A percentile compares a stretch with the other conserved stretches of the same genome.
phyloP scores from a whole-genome alignment of 2,888 invertebrate species.

The Lasius platythorax region DNA sequence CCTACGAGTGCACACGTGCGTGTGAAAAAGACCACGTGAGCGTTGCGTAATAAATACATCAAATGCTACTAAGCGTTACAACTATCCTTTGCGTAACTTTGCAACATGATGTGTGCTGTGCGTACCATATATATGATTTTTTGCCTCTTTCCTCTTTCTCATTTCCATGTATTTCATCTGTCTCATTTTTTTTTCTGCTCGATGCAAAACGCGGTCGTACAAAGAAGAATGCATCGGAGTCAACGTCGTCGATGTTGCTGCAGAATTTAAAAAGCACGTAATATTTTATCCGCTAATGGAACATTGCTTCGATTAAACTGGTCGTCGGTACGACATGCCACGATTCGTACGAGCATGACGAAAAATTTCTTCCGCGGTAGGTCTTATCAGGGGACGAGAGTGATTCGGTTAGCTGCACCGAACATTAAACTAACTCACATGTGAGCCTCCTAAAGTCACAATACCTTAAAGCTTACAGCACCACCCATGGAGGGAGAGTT shows the following conservation, averaged over 20 bases:
- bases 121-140: conserved; percentile 23
- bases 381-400: conserved; percentile 40
- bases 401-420: conserved; percentile 41
- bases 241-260: conserved; percentile 29
- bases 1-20: conserved; percentile 49
- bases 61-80: conserved; percentile 61
- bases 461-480: conserved; percentile 61
- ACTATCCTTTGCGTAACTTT: conserved; percentile 66
- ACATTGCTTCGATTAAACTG: conserved; percentile 69
- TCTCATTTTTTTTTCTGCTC: conserved; percentile 16
- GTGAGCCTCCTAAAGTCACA: conserved; percentile 23
- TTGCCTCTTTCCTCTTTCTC: conserved; percentile 6
- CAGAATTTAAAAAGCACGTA: conserved; percentile 53
- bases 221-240: conserved; percentile 9
- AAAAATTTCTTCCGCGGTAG: conserved; percentile 29
- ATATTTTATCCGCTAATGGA: conserved; percentile 69
- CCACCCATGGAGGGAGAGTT: conserved; percentile 63
- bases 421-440: conserved; percentile 51
- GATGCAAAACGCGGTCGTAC: neutral
- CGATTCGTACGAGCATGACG: conserved; percentile 21
- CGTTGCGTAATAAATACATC: conserved; percentile 71
- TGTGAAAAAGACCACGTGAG: conserved; percentile 39
- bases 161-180: neutral
- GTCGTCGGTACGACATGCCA: conserved; percentile 40
- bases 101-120: conserved; percentile 54